phyloP scores from a whole-genome alignment of 2,888 invertebrate species.

The Noctua fimbriata region DNA sequence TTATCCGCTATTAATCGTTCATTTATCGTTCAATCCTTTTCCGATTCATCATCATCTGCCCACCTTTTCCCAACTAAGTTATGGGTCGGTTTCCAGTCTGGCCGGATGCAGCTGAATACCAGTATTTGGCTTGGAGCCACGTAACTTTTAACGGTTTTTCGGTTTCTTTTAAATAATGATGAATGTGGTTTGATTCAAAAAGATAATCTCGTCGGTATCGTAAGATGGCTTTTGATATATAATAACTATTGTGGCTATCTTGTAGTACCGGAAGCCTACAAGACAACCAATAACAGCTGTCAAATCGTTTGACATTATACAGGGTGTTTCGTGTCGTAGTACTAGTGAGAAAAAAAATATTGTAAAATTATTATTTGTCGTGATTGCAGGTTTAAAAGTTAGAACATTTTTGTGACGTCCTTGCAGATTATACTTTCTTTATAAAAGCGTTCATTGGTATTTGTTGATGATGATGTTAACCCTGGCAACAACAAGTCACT shows the following conservation, averaged over 20 bases:
- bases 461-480: neutral
- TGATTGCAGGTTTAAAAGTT: neutral
- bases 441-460: neutral
- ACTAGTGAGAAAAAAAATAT: neutral
- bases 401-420: neutral
- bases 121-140: no score
- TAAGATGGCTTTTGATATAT: conserved; percentile 4
- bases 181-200: neutral
- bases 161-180: neutral
- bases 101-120: no score
- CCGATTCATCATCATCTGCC: neutral
- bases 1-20: neutral
- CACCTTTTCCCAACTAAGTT: neutral
- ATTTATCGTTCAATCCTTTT: neutral
- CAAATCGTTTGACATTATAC: conserved; percentile 4
- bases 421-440: no score
- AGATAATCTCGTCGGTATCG: conserved; percentile 14
- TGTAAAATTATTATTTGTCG: neutral
- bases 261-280: neutral
- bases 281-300: neutral
- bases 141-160: neutral
- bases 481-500: neutral
- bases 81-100: neutral
- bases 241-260: neutral
- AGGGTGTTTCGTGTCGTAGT: neutral